phyloP scores from a whole-genome alignment of 1,140 invertebrate genomes.

The Holcopasites calliopsidis region DNA sequence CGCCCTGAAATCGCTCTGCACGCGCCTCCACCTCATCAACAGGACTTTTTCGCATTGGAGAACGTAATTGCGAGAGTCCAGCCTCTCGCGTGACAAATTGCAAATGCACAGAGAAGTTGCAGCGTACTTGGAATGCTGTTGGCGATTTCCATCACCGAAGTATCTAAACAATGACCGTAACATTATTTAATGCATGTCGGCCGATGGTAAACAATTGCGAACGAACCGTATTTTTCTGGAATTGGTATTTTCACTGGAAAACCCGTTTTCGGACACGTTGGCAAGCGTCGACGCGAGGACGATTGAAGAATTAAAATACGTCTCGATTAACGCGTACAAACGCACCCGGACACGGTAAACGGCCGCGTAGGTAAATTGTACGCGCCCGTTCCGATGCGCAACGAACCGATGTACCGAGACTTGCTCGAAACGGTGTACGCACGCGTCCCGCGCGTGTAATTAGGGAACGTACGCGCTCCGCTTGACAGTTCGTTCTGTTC shows the following conservation, averaged over 20 bases:
- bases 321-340: slow-evolving; percentile 24
- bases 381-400: slow-evolving; percentile 7
- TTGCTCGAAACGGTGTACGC: slow-evolving; percentile 41
- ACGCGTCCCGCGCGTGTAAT: slow-evolving; percentile 44
- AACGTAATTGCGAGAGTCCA: not conserved
- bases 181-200: too few relatives aligned
- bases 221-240: too few relatives aligned
- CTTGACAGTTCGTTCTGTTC: slow-evolving; percentile 42
- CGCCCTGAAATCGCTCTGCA: not conserved
- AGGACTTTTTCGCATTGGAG: not conserved
- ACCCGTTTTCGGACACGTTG: too few relatives aligned
- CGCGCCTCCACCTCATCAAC: not conserved
- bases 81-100: too few relatives aligned
- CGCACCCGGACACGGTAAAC: not conserved
- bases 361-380: slow-evolving; percentile 45
- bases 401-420: slow-evolving; percentile 32
- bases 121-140: too few relatives aligned
- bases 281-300: slow-evolving; percentile 9
- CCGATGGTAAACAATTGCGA: too few relatives aligned
- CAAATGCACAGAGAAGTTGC: too few relatives aligned
- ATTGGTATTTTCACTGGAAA: too few relatives aligned
- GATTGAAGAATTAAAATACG: slow-evolving; percentile 44
- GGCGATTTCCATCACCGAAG: too few relatives aligned
- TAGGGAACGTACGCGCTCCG: slow-evolving; percentile 41
- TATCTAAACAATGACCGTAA: too few relatives aligned